Evolutionary conservation across 2,113 vertebrate species (phyloP), one percentile per base, ranked within the genome.

Genomic region (Malurus elegans): DNA sequence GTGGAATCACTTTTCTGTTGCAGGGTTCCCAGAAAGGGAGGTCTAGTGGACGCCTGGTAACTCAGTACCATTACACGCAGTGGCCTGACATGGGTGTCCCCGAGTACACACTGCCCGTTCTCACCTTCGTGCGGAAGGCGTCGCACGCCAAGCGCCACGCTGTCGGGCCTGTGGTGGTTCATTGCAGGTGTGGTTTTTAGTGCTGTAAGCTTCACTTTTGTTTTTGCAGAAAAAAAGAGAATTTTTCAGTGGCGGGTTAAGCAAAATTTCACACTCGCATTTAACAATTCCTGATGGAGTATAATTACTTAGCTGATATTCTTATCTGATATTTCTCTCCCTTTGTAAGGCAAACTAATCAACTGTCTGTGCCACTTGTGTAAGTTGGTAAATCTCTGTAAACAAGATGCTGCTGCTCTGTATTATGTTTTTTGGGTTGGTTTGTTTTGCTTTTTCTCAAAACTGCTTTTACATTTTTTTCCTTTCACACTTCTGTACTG

Each of bases 31-130:
- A 98, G 97, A 99, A 98, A 95, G 98, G 98, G 78, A 97, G 98
- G 60, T 92, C 95, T 44, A 98, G 93, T 48, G 99, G 99, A n/a
- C 98, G 98, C 10, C 73, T 97, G 11, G 98, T 99, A 47, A 98
- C 96, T 4, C 99, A 99, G 89, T 99, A 98, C 96, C 99, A 99
- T 86, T 99, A 99, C 93, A 99, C 99, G 23, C 99, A 99, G 95
- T 99, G 99, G 99, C 99, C 99, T 25, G 99, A 99, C 96, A 99
- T 99, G 99, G 99, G 99, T 6, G 99, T 99, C 65, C 99, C 99
- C 0, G 99, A 99, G 13, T 98, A 99, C 15, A 96, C 98, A 0
- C 97, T 99, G 79, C 99, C 99, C 0, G 98, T 99, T 50, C 98
- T 99, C 83, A 98, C 98, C 79, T 99, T 99, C 9, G 97, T 99